phyloP scores from a whole-genome alignment of 2,797 vertebrate genomes.

The Zalophus californianus region DNA sequence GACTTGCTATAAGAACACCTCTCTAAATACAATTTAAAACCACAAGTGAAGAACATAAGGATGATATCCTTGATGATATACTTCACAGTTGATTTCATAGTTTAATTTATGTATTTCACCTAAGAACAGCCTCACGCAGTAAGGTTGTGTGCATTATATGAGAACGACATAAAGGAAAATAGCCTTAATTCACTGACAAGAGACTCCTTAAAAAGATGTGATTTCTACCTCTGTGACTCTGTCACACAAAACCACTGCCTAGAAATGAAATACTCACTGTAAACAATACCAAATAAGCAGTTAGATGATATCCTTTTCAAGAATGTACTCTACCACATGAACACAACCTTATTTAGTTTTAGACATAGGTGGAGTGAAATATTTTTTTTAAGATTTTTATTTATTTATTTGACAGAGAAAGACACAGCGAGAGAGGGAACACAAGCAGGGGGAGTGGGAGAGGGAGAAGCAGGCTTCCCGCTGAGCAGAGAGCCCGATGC shows the following conservation, averaged over 20 bases:
- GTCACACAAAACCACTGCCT: neutral
- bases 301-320: neutral
- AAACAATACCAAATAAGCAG: neutral
- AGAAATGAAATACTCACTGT: neutral
- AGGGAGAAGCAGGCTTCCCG: no score
- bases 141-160: neutral
- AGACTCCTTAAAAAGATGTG: neutral
- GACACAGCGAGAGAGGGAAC: no score
- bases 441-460: no score
- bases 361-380: neutral
- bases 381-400: neutral
- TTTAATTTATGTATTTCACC: constrained; percentile 11
- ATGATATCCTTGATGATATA: neutral
- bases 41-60: neutral
- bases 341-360: constrained; percentile 43
- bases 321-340: neutral
- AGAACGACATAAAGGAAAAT: neutral
- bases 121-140: neutral
- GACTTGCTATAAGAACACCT: neutral
- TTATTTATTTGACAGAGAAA: no score
- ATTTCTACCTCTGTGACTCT: constrained; percentile 26
- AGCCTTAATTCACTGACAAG: constrained; percentile 4
- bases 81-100: neutral
- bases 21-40: neutral
- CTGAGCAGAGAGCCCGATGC: no score